phyloP scores from a whole-genome alignment of 2,888 invertebrate genomes.

The Cylloceria caligata region DNA sequence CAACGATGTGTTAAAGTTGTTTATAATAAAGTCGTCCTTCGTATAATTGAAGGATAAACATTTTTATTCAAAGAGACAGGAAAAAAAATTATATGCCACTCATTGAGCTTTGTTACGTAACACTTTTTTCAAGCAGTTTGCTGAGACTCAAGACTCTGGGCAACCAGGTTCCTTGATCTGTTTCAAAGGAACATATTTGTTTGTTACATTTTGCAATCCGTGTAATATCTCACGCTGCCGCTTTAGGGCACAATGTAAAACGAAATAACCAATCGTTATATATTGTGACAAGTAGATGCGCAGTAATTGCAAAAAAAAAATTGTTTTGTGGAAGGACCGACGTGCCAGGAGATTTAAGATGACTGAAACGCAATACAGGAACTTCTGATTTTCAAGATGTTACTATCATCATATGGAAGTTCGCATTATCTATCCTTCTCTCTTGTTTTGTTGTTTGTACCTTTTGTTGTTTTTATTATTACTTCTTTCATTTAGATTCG shows the following conservation, averaged over 20 bases:
- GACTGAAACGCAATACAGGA: constrained; percentile 40
- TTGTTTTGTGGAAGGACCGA: too few species aligned
- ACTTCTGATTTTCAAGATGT: constrained; percentile 78
- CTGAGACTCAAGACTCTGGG: neutral
- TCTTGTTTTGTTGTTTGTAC: constrained; percentile 32
- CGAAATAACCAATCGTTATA: too few species aligned
- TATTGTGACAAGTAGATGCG: too few species aligned
- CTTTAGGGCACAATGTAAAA: neutral
- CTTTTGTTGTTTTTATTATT: constrained; percentile 1
- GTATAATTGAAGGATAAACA: neutral
- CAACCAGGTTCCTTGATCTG: neutral
- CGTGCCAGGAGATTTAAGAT: neutral
- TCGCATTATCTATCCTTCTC: constrained; percentile 55
- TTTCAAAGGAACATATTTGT: neutral
- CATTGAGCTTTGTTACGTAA: constrained; percentile 9
- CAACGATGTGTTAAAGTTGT: neutral
- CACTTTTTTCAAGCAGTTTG: neutral
- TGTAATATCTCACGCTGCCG: neutral
- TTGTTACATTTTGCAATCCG: neutral
- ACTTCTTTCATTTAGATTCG: constrained; percentile 42
- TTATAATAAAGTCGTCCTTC: neutral
- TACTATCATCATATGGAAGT: constrained; percentile 84
- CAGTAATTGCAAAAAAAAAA: too few species aligned
- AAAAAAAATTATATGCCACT: neutral
- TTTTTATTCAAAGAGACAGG: neutral